phyloP scores from a whole-genome alignment of 2,888 invertebrate genomes.

The Adelphocoris suturalis region DNA sequence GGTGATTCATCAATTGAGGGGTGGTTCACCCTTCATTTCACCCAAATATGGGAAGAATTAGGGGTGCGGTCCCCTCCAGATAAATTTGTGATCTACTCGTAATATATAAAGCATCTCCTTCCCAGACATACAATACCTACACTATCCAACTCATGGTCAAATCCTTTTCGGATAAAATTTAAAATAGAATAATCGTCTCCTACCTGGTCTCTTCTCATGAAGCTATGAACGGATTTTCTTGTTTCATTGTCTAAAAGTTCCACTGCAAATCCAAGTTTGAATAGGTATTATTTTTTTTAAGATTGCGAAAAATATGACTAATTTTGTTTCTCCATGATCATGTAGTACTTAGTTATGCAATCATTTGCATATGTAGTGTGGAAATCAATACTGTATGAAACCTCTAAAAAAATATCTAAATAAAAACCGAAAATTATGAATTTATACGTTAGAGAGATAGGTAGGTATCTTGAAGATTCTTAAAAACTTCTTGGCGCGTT shows the following conservation, averaged over 20 bases:
- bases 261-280: not conserved
- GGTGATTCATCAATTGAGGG: too few relatives aligned
- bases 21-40: too few relatives aligned
- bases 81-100: too few relatives aligned
- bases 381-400: not conserved
- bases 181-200: not conserved
- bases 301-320: not conserved
- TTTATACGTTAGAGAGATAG: not conserved
- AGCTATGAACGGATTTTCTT: not conserved
- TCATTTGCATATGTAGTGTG: not conserved
- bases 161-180: too few relatives aligned
- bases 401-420: too few relatives aligned
- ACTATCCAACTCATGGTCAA: too few relatives aligned
- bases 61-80: too few relatives aligned
- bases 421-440: not conserved
- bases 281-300: constrained; percentile 4
- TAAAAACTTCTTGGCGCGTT: too few relatives aligned
- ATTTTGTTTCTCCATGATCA: not conserved
- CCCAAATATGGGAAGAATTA: too few relatives aligned
- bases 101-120: too few relatives aligned
- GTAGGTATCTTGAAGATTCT: too few relatives aligned
- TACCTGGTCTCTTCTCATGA: constrained; percentile 19
- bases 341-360: not conserved
- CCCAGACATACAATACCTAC: too few relatives aligned
- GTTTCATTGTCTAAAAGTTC: not conserved